Evolutionary conservation across 2,113 vertebrate species (phyloP).

Genomic region (Illadopsis cleaveri): DNA sequence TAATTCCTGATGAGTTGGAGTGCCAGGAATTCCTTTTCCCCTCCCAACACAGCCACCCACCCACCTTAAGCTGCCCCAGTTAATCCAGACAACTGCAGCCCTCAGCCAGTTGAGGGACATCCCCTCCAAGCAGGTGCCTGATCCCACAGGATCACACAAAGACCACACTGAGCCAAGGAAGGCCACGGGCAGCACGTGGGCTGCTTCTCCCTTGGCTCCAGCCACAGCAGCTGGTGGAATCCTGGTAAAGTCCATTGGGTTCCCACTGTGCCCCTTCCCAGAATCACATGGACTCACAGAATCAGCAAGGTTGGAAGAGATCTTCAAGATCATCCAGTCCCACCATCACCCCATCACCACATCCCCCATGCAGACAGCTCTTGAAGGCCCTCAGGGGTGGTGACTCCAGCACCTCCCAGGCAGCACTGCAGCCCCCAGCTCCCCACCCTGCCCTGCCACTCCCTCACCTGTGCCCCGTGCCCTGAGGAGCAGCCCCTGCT

Average conservation of each 20-base stretch:
- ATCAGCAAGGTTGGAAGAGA: background rate
- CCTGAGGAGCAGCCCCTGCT: background rate
- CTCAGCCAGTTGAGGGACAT: background rate
- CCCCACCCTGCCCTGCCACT: background rate
- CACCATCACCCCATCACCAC: background rate
- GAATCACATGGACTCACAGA: background rate
- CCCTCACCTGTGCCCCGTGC: background rate
- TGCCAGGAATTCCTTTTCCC: background rate
- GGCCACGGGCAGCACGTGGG: accelerated
- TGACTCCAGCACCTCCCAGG: background rate
- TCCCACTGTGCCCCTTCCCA: background rate
- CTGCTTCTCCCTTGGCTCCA: background rate
- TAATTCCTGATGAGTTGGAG: background rate
- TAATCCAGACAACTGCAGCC: background rate
- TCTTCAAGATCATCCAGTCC: background rate
- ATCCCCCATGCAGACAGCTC: background rate
- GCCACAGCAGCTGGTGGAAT: accelerated
- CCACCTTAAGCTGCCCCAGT: background rate
- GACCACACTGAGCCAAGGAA: background rate
- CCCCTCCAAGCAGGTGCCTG: background rate
- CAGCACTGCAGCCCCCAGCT: background rate
- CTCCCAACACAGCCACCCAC: accelerated
- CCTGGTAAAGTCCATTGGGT: background rate
- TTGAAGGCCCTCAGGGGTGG: background rate
- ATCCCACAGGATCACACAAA: accelerated